A percentile compares a stretch with the other conserved stretches of the same genome.
phyloP scores from a whole-genome alignment of 2,888 invertebrate species.

The Brachyptera risi region DNA sequence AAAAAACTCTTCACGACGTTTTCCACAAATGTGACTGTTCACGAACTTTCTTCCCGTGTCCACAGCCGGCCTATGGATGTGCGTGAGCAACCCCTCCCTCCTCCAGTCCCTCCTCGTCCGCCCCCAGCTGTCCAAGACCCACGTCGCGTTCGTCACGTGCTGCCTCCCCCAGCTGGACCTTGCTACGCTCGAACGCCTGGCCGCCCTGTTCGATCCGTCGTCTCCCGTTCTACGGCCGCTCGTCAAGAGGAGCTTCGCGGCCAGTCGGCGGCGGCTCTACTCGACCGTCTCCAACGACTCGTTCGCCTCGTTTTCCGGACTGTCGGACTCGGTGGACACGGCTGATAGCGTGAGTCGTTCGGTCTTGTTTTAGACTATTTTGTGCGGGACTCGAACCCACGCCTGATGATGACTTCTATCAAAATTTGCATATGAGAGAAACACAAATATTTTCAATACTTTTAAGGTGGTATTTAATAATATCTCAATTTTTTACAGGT shows the following conservation, averaged over 20 bases:
- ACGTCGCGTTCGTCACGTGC: slow-evolving; percentile 39
- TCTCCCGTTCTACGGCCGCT: slow-evolving; percentile 51
- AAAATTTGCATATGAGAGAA: too few relatives aligned
- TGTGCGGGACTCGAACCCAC: too few relatives aligned
- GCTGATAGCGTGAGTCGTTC: background rate
- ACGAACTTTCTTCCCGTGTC: background rate
- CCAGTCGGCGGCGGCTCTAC: background rate
- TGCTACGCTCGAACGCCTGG: slow-evolving; percentile 44
- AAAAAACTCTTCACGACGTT: too few relatives aligned
- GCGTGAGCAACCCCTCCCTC: slow-evolving; percentile 40
- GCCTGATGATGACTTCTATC: too few relatives aligned
- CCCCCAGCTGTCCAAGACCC: slow-evolving; percentile 40
- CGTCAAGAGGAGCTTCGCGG: slow-evolving; percentile 39
- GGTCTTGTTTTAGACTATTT: too few relatives aligned
- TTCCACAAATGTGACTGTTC: background rate
- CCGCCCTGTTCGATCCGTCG: slow-evolving; percentile 58
- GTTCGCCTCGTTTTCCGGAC: too few relatives aligned
- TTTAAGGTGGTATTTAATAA: too few relatives aligned
- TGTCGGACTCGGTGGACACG: slow-evolving; percentile 7
- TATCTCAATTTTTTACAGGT: too few relatives aligned
- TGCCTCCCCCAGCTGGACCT: slow-evolving; percentile 39
- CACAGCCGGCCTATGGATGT: slow-evolving; percentile 39
- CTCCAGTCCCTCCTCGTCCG: slow-evolving; percentile 41
- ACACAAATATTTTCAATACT: too few relatives aligned
- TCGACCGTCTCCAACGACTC: slow-evolving; percentile 11